Percentiles rank a stretch among this genome's conserved stretches.
Evolutionary conservation across 2,888 invertebrate genomes (phyloP).

Genomic region (Lochmaea capreae): DNA sequence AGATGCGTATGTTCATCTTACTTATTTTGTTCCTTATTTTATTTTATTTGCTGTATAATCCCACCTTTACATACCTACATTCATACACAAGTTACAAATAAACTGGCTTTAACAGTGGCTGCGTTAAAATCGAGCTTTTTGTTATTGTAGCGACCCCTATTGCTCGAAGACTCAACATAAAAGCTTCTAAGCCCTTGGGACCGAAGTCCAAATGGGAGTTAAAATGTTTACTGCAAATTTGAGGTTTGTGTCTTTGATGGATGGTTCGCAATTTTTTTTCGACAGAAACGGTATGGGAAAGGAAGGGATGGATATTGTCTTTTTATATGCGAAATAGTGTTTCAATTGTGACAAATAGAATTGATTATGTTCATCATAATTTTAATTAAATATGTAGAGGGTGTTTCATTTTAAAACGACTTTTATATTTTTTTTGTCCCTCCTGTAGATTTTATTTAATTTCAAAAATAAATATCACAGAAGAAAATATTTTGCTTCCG

Average conservation of each 20-base stretch:
- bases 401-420: too few relatives aligned
- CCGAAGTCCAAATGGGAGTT: background rate
- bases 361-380: too few relatives aligned
- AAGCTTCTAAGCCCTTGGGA: conserved; percentile 9
- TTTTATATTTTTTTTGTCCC: too few relatives aligned
- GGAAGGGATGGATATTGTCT: background rate
- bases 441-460: too few relatives aligned
- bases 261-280: background rate
- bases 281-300: background rate
- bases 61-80: too few relatives aligned
- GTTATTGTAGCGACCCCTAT: conserved; percentile 25
- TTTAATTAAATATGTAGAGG: too few relatives aligned
- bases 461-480: too few relatives aligned
- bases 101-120: background rate
- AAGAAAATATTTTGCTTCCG: too few relatives aligned
- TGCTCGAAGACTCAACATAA: conserved; percentile 13
- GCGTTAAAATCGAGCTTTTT: background rate
- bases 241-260: conserved; percentile 20
- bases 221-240: conserved; percentile 26
- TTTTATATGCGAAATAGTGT: background rate
- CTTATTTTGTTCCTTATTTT: too few relatives aligned
- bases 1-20: too few relatives aligned
- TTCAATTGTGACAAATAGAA: background rate
- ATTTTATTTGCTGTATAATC: too few relatives aligned
- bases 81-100: background rate